Percentiles rank a stretch among this genome's conserved stretches.
phyloP scores from a whole-genome alignment of 2,797 vertebrate species.

The Jordanella pulchra region DNA sequence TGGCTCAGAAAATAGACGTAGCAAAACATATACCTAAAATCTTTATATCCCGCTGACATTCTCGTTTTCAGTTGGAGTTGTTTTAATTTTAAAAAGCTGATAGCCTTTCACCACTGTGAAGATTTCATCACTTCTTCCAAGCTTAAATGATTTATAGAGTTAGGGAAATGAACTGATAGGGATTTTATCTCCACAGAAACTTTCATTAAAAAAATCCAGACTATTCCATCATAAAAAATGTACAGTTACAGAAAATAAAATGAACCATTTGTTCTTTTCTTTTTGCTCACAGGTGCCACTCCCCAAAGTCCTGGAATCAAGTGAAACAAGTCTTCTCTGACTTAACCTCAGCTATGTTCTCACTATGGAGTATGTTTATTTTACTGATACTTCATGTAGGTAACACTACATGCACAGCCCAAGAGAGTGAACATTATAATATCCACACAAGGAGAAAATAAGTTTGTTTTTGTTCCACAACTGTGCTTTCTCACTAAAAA shows the following conservation, averaged over 20 bases:
- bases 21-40: too few species aligned
- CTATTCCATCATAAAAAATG: not conserved
- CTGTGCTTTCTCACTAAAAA: slow-evolving; percentile 13
- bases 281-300: slow-evolving; percentile 85
- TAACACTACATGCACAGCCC: slow-evolving; percentile 3
- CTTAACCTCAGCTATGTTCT: slow-evolving; percentile 9
- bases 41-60: not conserved
- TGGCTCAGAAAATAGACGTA: too few species aligned
- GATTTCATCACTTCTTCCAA: not conserved
- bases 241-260: not conserved
- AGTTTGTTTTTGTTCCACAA: slow-evolving; percentile 7
- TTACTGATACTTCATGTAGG: slow-evolving; percentile 20
- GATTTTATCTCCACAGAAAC: not conserved
- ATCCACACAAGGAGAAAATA: not conserved
- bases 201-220: not conserved
- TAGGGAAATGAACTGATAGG: not conserved
- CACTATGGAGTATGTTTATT: slow-evolving; percentile 23
- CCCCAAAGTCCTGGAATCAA: slow-evolving; percentile 90
- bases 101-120: not conserved
- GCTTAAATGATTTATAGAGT: not conserved
- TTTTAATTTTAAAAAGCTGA: not conserved
- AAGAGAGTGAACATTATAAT: slow-evolving; percentile 10
- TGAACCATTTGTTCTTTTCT: not conserved
- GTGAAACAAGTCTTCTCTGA: slow-evolving; percentile 74
- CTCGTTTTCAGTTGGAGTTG: not conserved